A percentile compares a stretch with the other conserved stretches of the same genome.
Conservation (phyloP, 2,888 invertebrate genomes). For the Drosophila buzzatii region DNA sequence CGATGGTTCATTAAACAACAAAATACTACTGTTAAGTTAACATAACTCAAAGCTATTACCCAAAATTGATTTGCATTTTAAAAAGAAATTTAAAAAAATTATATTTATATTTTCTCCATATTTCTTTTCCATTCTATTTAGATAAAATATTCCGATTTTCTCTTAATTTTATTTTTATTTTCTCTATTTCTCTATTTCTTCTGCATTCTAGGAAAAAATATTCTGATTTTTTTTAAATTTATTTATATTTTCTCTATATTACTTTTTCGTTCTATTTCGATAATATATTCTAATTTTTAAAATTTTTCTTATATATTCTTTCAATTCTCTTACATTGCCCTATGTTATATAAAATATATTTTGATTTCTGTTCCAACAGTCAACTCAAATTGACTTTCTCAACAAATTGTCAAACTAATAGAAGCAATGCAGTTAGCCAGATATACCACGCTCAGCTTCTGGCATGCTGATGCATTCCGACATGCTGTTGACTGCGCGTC, state of each 20-base stretch:
- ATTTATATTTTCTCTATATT: not conserved
- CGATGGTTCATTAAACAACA: not conserved
- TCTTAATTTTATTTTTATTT: not conserved
- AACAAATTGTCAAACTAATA: constrained; percentile 10
- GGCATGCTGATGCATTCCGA: constrained; percentile 26
- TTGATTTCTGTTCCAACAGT: not conserved
- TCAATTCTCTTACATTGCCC: no score
- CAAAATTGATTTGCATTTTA: not conserved
- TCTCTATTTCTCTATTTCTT: no score
- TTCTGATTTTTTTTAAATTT: no score
- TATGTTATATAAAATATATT: not conserved
- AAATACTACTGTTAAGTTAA: not conserved
- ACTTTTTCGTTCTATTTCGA: not conserved
- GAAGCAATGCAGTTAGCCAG: not conserved
- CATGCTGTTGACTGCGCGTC: constrained; percentile 14
- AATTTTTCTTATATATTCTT: no score
- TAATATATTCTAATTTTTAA: no score
- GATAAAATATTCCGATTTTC: no score
- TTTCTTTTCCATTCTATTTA: no score
- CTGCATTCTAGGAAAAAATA: no score
- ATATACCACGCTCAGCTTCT: not conserved
- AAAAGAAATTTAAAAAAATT: not conserved
- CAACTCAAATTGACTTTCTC: not conserved
- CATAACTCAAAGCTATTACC: not conserved
- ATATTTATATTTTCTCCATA: no score